Conservation (phyloP, 2,797 vertebrate species). For the Zenarchopterus dispar region DNA sequence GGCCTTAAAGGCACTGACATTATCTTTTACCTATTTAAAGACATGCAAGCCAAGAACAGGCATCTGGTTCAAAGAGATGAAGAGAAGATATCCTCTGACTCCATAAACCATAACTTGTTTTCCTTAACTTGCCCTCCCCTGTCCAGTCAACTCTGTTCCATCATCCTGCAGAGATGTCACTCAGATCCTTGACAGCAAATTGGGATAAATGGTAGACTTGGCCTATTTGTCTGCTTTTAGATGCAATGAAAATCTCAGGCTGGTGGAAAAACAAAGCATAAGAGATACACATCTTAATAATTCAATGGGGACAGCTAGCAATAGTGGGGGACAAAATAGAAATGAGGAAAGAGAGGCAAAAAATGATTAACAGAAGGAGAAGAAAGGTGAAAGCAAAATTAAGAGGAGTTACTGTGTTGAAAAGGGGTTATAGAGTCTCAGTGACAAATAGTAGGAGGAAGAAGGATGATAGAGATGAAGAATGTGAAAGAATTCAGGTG, state of each 20-base stretch:
- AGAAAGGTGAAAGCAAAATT: conserved; percentile 29
- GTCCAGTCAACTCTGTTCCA: conserved; percentile 45
- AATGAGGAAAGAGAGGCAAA: conserved; percentile 17
- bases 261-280: conserved; percentile 24
- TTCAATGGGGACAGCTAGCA: conserved; percentile 62
- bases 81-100: conserved; percentile 55
- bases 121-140: conserved; percentile 46
- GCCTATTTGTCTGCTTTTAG: conserved; percentile 36
- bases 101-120: conserved; percentile 48
- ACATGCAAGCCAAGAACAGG: conserved; percentile 26
- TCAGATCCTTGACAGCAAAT: conserved; percentile 66
- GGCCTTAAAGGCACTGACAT: conserved; percentile 4
- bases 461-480: conserved; percentile 32
- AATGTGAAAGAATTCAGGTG: not conserved
- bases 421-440: conserved; percentile 19
- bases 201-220: conserved; percentile 56
- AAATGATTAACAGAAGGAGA: conserved; percentile 57
- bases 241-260: conserved; percentile 48
- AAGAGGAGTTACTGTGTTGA: conserved; percentile 22
- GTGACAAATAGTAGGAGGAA: conserved; percentile 13
- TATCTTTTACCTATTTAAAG: conserved; percentile 48
- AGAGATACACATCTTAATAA: conserved; percentile 63
- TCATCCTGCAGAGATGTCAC: conserved; percentile 62
- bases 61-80: conserved; percentile 52
- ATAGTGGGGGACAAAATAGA: conserved; percentile 33